phyloP scores from a whole-genome alignment of 2,888 invertebrate genomes.

The Agrilus biguttatus region DNA sequence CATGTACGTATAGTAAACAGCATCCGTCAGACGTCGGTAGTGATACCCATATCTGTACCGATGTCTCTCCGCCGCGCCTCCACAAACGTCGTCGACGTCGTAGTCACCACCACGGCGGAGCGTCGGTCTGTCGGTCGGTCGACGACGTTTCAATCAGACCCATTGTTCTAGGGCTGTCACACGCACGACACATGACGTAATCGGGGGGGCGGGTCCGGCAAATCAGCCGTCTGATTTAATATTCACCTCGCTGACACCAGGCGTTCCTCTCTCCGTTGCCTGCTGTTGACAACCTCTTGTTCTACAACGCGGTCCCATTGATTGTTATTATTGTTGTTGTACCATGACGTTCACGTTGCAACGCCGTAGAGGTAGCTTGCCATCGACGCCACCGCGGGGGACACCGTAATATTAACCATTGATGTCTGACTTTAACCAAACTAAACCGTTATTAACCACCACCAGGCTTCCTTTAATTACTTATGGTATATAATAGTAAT shows the following conservation, averaged over 20 bases:
- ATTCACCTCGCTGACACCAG: slow-evolving; percentile 29
- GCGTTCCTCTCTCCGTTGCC: slow-evolving; percentile 18
- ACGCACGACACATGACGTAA: slow-evolving; percentile 31
- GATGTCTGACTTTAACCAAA: too few relatives aligned
- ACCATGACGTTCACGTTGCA: too few relatives aligned
- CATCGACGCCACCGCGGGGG: too few relatives aligned
- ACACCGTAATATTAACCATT: too few relatives aligned
- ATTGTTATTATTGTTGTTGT: slow-evolving; percentile 9
- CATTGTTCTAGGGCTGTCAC: slow-evolving; percentile 29
- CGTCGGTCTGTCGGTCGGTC: slow-evolving; percentile 14
- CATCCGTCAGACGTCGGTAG: slow-evolving; percentile 9
- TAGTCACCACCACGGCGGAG: not conserved
- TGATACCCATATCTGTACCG: slow-evolving; percentile 8
- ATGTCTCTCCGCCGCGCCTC: too few relatives aligned
- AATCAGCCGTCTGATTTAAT: slow-evolving; percentile 32
- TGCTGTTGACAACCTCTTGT: slow-evolving; percentile 28
- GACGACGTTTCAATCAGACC: slow-evolving; percentile 28
- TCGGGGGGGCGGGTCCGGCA: slow-evolving; percentile 30
- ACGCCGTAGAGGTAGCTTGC: too few relatives aligned
- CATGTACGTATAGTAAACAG: slow-evolving; percentile 5
- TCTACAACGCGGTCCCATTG: slow-evolving; percentile 18
- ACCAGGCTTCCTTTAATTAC: too few relatives aligned
- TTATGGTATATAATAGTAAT: too few relatives aligned
- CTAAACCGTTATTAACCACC: too few relatives aligned
- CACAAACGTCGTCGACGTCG: not conserved